Evolutionary conservation across 2,888 invertebrate genomes (phyloP).

Genomic region (Cataglyphis altisquamis): DNA sequence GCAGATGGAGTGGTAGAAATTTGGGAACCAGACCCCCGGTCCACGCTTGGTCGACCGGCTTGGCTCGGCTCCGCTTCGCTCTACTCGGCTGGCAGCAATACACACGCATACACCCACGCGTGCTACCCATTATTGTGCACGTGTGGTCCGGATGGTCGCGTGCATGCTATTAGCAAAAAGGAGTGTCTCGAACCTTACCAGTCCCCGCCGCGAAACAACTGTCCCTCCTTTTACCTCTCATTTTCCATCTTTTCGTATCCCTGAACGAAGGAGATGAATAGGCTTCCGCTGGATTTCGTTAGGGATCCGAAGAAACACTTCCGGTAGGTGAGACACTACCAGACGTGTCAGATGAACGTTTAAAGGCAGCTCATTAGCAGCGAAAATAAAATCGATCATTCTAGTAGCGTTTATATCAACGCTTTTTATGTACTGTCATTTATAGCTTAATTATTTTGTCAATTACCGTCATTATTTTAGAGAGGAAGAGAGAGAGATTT

Average conservation of each 20-base stretch:
- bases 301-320: slow-evolving; percentile 42
- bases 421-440: not conserved
- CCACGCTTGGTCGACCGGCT: slow-evolving; percentile 60
- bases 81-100: slow-evolving; percentile 34
- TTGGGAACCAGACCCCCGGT: slow-evolving; percentile 64
- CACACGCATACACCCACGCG: slow-evolving; percentile 74
- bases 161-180: slow-evolving; percentile 84
- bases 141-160: slow-evolving; percentile 85
- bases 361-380: slow-evolving; percentile 28
- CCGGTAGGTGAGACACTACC: slow-evolving; percentile 47
- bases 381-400: slow-evolving; percentile 1
- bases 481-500: not conserved
- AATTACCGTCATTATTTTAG: not conserved
- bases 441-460: slow-evolving; percentile 2
- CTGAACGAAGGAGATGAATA: slow-evolving; percentile 65
- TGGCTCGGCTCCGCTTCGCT: slow-evolving; percentile 43
- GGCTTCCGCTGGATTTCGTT: slow-evolving; percentile 63
- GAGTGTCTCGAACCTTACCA: slow-evolving; percentile 71
- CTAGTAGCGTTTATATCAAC: slow-evolving; percentile 2
- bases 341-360: slow-evolving; percentile 3
- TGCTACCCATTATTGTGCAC: slow-evolving; percentile 82
- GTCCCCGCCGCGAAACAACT: slow-evolving; percentile 69
- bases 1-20: slow-evolving; percentile 81
- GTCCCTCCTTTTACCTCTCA: slow-evolving; percentile 57
- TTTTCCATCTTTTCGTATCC: slow-evolving; percentile 36